phyloP scores from a whole-genome alignment of 2,113 vertebrate species.

The Ammodytes dubius region DNA sequence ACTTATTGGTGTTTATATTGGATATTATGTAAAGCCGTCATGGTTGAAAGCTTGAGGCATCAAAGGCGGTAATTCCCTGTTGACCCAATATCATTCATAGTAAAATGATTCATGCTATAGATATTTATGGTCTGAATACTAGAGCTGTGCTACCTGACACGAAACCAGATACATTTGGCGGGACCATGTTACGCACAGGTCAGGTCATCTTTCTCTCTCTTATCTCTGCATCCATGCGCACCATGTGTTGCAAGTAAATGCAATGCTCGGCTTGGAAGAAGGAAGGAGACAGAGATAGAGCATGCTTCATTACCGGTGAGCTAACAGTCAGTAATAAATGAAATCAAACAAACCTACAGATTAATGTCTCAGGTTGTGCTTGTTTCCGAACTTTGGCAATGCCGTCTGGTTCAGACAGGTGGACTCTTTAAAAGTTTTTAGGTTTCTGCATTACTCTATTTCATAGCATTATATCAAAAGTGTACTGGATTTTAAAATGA shows the following conservation, averaged over 20 bases:
- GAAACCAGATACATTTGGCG: conserved; percentile 1
- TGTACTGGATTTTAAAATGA: conserved; percentile 26
- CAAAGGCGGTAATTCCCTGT: background rate
- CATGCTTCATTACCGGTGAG: background rate
- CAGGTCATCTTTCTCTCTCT: background rate
- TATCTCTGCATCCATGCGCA: background rate
- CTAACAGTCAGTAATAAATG: background rate
- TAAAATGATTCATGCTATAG: background rate
- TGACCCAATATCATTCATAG: background rate
- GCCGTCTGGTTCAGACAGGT: background rate
- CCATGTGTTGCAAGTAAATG: background rate
- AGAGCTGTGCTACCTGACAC: background rate
- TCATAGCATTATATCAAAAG: background rate
- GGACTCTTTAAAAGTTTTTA: conserved; percentile 3
- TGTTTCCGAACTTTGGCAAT: background rate
- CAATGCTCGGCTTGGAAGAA: background rate
- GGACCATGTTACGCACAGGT: background rate
- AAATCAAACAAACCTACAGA: background rate
- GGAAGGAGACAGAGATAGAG: background rate
- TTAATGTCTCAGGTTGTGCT: background rate
- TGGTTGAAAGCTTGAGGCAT: background rate
- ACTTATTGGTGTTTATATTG: background rate
- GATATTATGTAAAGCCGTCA: conserved; percentile 10
- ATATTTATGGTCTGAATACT: background rate
- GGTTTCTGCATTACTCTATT: background rate